These are phyloP conservation scores for Sinotaia quadrata DNA, from an alignment of 2,888 invertebrate species.

Conservation along the genomic window DNA sequence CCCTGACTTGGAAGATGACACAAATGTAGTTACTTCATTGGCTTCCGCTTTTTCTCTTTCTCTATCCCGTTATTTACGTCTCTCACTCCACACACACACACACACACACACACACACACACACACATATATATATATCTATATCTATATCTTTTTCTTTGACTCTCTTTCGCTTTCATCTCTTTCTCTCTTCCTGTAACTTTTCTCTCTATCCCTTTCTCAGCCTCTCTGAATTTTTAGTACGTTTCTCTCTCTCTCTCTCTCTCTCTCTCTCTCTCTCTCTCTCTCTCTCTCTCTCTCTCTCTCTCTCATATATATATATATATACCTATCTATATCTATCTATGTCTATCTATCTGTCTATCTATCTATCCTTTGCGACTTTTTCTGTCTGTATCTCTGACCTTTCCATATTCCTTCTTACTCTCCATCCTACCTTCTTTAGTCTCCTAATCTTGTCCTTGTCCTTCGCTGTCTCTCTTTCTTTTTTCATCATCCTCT, in stretches of 20 bases:
- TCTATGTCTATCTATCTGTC: slow-evolving; percentile 5
- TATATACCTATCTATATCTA: background rate
- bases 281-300: background rate
- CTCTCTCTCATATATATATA: background rate
- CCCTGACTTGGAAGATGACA: too few relatives aligned
- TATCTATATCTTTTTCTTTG: background rate
- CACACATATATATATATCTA: slow-evolving; percentile 8
- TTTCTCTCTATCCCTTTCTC: background rate
- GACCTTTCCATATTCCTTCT: background rate
- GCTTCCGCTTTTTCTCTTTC: background rate
- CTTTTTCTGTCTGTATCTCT: slow-evolving; percentile 1
- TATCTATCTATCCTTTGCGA: background rate
- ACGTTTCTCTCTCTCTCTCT: background rate
- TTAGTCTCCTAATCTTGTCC: background rate
- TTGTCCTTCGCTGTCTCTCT: background rate
- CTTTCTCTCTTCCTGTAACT: background rate
- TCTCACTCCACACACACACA: slow-evolving; percentile 9
- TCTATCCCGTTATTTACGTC: background rate
- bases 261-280: background rate
- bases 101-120: slow-evolving; percentile 13
- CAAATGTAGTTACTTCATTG: too few relatives aligned
- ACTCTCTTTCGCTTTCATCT: background rate
- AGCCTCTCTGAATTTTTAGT: background rate
- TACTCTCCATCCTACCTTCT: background rate
- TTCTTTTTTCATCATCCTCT: background rate